Evolutionary conservation across 2,797 vertebrate genomes (phyloP).

Genomic region (Platalea minor): DNA sequence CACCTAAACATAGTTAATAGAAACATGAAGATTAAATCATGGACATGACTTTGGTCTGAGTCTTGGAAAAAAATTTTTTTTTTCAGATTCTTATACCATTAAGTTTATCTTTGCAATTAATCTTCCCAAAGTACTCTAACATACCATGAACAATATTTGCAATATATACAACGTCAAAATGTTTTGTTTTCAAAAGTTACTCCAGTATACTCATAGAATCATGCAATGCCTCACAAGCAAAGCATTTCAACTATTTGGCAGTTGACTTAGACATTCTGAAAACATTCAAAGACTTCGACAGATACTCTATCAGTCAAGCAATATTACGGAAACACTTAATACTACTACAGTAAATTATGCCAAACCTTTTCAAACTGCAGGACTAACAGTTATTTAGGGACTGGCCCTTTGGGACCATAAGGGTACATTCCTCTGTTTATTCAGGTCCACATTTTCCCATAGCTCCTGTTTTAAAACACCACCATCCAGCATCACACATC

Average conservation of each 20-base stretch:
- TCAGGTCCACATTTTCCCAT: background rate
- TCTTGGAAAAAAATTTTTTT: accelerated
- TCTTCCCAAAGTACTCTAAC: background rate
- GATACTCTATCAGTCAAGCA: background rate
- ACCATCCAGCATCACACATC: background rate
- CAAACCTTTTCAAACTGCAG: background rate
- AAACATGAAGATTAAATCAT: background rate
- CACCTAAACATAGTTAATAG: background rate
- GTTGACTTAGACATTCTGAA: background rate
- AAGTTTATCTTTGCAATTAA: background rate
- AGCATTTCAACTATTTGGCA: background rate
- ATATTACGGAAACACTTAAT: background rate
- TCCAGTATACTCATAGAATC: background rate
- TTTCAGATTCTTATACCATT: background rate
- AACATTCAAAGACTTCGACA: background rate
- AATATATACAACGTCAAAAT: background rate
- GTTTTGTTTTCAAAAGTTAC: background rate
- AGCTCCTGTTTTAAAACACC: background rate
- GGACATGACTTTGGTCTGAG: background rate
- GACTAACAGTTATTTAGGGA: background rate
- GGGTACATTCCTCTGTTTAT: background rate
- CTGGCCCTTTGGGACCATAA: background rate
- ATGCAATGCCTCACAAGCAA: background rate
- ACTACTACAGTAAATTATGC: background rate
- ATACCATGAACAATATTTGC: background rate